Evolutionary conservation across 2,888 invertebrate species (phyloP).

Genomic region (Halocaridina rubra): DNA sequence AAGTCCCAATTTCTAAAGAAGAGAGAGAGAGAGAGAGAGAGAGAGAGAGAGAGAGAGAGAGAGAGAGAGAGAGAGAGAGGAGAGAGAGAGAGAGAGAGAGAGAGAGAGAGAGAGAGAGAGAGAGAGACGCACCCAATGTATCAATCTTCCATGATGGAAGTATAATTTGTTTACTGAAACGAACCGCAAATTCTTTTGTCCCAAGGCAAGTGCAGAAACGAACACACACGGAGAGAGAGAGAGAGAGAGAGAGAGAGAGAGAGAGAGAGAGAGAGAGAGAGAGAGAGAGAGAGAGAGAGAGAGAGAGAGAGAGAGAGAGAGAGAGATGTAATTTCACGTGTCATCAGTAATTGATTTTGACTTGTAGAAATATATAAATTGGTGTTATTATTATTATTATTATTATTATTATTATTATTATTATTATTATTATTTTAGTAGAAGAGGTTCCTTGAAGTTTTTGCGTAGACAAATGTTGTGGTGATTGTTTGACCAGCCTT

Average conservation of each 20-base stretch:
- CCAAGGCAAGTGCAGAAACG: neutral
- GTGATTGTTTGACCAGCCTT: no score
- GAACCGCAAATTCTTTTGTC: neutral
- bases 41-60: neutral
- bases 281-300: neutral
- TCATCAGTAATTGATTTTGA: no score
- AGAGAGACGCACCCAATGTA: no score
- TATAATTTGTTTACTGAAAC: neutral
- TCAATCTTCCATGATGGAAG: neutral
- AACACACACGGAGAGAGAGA: neutral
- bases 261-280: neutral
- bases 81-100: slow-evolving; percentile 28
- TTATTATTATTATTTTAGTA: no score
- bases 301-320: neutral
- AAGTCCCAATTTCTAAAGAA: no score
- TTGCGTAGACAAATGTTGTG: no score
- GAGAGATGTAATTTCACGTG: no score
- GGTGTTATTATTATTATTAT: no score
- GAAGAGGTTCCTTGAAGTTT: no score
- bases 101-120: slow-evolving; percentile 28
- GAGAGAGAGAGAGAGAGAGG: neutral
- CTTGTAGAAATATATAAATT: no score
- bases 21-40: neutral
- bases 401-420: no score
- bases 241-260: neutral